Evolutionary conservation across 2,113 vertebrate species (phyloP), one percentile per base, ranked within the genome.

Genomic region (Anguilla rostrata): DNA sequence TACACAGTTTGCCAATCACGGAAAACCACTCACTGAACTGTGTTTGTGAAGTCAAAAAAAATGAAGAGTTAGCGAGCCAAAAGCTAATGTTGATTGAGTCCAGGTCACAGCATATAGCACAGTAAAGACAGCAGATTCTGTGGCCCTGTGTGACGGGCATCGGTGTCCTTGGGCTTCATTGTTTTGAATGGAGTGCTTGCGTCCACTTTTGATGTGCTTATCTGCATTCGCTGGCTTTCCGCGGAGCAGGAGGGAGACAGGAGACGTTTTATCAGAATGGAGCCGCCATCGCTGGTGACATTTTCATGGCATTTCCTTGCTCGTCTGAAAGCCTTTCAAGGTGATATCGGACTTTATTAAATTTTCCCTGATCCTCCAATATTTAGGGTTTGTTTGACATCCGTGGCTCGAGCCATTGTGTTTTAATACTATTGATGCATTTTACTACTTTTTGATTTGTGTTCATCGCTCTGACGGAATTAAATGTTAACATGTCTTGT

Each of bases 221-320:
- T 29, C 71, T 34, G 26, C n/a, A 26, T 53, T 75, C 29, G n/a
- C 20, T 11, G 71, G 71, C 26, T 34, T 75, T 9, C 26, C 71
- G 29, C 8, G 22, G 9, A 34, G 71, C 9, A 5, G 26, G 26
- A 14, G 8, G 34, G 71, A 12, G n/a, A 26, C n/a, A 75, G 2
- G 66, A 29, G 26, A 34, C 71, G 6, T 14, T 75, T 75, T n/a
- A 6, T 29, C 9, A 34, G 71, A 75, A n/a, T 9, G 26, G 20
- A 26, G n/a, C n/a, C 29, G 29, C 71, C 16, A 11, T 41, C 12
- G 78, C 39, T 26, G 4, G 18, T 81, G 78, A 60, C 78, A 86
- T 86, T 81, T 86, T 39, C 78, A 81, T 81, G 85, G 39, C 40
- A 63, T 81, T 86, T 81, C 56, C 40, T 3, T 9, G 39, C 78